Conservation (phyloP, 2,888 invertebrate genomes). For the Campopleginae sp. region DNA sequence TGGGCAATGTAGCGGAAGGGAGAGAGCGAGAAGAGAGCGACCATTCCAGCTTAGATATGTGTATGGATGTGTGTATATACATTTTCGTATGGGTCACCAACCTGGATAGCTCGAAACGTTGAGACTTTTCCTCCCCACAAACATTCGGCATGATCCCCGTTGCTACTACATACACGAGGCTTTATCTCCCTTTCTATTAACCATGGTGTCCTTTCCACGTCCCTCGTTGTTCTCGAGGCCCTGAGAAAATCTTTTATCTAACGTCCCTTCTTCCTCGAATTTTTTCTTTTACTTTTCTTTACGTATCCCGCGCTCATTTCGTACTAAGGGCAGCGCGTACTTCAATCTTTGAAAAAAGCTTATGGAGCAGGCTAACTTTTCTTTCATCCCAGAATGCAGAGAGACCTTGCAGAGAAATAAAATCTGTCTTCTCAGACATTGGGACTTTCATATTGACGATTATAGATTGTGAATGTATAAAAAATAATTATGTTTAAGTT, state of each 20-base stretch:
- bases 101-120: conserved; percentile 48
- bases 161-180: conserved; percentile 27
- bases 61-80: conserved; percentile 9
- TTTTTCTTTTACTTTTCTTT: conserved; percentile 15
- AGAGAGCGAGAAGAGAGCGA: conserved; percentile 14
- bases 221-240: conserved; percentile 30
- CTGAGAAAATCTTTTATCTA: conserved; percentile 44
- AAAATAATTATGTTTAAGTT: background rate
- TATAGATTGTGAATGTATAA: background rate
- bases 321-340: no score
- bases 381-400: background rate
- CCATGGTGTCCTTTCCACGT: conserved; percentile 30
- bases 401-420: background rate
- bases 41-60: conserved; percentile 25
- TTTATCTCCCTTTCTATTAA: conserved; percentile 41
- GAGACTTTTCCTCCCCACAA: conserved; percentile 30
- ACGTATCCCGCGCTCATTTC: background rate
- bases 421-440: conserved; percentile 13
- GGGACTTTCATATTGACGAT: conserved; percentile 12
- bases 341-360: background rate
- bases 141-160: conserved; percentile 21
- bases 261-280: background rate
- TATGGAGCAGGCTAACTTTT: background rate
- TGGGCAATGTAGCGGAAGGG: conserved; percentile 42
- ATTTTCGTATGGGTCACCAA: conserved; percentile 5